Evolutionary conservation across 1,140 invertebrate species (phyloP), one percentile per base, ranked within the genome.

Genomic region (Belonocnema kinseyi): DNA sequence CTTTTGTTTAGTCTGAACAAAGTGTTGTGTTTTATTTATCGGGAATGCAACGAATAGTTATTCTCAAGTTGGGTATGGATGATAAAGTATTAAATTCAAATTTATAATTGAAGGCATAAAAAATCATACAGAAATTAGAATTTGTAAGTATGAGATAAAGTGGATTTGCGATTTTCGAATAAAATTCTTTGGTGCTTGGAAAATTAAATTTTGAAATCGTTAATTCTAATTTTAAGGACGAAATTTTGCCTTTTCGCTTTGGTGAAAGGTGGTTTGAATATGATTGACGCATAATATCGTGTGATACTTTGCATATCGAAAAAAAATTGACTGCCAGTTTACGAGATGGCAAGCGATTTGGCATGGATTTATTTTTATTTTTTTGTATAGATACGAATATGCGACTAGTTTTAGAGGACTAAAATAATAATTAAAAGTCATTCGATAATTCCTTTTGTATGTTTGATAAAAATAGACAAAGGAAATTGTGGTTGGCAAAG

Each of bases 271-370:
- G 61, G 10, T 40, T 16, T 33, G 61, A 66, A 33, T 66, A 40
- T 46, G 13, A 14, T 5, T 10, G 33, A 66, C 14, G 61, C 61
- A 66, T 66, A 40, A 40, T 66, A 66, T 66, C 26, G 7, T 66
- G 61, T 66, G 61, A 66, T 46, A 66, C n/a, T 66, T 66, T 66
- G 61, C 61, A 66, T 66, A 66, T 66, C 61, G 21, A 40, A 46
- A 14, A 5, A 46, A n/a, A 66, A 16, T 66, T 66, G 26, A 66
- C 26, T 66, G 61, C 16, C 61, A 40, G 14, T 40, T 66, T 66
- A 16, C 13, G 14, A 21, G 13, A 33, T 26, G 58, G 1, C 13
- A 58, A 19, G 26, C 13, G 56, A 21, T 58, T 66, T 40, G 21
- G 40, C 6, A 66, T 14, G 14, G 19, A 58, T 5, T 33, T 14